A percentile compares a stretch with the other conserved stretches of the same genome.
These are phyloP conservation scores for Chrysaora quinquecirrha DNA, from an alignment of 30 jellyfish, hydroid and myxozoan genomes.

Conservation along the genomic window DNA sequence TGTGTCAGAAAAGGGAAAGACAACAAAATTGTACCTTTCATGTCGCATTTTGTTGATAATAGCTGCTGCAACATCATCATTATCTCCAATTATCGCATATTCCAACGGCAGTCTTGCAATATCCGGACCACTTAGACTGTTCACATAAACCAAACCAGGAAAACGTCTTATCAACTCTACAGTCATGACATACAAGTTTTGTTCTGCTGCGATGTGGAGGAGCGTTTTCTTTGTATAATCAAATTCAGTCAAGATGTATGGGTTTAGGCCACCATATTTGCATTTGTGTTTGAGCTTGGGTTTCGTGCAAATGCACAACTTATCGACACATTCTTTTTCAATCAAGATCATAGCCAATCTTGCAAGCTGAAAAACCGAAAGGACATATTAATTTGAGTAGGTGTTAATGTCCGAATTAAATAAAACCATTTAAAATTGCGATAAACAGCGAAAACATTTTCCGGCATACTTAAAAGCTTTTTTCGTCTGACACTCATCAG, in stretches of 20 bases:
- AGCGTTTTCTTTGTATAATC: slow-evolving; percentile 50
- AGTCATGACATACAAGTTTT: slow-evolving; percentile 49
- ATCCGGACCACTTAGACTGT: slow-evolving; percentile 29
- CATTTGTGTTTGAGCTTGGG: slow-evolving; percentile 44
- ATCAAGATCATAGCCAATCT: slow-evolving; percentile 30
- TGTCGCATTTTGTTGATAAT: slow-evolving; percentile 63
- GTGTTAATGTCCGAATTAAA: too few species aligned
- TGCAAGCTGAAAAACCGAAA: too few species aligned
- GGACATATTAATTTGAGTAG: too few species aligned
- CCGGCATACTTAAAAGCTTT: too few species aligned
- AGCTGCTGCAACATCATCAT: slow-evolving; percentile 80
- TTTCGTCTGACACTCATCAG: too few species aligned
- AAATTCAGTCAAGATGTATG: not conserved
- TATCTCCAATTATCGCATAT: slow-evolving; percentile 44
- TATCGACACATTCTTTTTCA: slow-evolving; percentile 29
- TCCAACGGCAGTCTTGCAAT: slow-evolving; percentile 64
- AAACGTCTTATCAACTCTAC: slow-evolving; percentile 29
- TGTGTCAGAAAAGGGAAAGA: too few species aligned
- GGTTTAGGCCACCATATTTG: slow-evolving; percentile 27
- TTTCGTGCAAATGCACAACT: slow-evolving; percentile 1
- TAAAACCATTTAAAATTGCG: too few species aligned
- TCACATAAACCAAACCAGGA: slow-evolving; percentile 61
- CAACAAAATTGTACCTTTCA: slow-evolving; percentile 67
- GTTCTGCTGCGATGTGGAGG: slow-evolving; percentile 87
- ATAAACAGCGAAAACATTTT: too few species aligned